phyloP scores from a whole-genome alignment of 2,797 vertebrate species.

The Falco concolor region DNA sequence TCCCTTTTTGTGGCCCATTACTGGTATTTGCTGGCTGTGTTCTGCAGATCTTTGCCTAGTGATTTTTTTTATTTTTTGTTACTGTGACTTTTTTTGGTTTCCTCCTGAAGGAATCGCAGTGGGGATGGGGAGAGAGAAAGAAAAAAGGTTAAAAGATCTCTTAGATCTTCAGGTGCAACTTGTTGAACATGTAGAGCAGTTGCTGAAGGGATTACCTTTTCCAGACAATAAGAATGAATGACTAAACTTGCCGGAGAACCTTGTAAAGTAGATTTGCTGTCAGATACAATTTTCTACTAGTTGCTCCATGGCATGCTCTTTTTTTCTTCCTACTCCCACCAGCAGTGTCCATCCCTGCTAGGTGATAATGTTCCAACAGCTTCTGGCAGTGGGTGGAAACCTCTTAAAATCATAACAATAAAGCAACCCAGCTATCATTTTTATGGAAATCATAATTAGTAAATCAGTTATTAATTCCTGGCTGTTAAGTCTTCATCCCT shows the following conservation, averaged over 20 bases:
- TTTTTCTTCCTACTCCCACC: background rate
- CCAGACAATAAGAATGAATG: background rate
- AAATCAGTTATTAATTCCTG: background rate
- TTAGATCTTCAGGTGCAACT: background rate
- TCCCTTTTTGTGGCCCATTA: background rate
- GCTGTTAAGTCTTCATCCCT: background rate
- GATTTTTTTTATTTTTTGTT: background rate
- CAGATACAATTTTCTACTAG: background rate
- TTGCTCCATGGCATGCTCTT: accelerated
- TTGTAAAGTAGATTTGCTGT: background rate
- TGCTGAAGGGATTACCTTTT: background rate
- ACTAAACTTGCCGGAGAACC: background rate
- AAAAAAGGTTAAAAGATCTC: background rate
- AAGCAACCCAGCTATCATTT: background rate
- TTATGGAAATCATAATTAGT: background rate
- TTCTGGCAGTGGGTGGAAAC: background rate
- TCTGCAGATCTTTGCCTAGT: background rate
- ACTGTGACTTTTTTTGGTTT: background rate
- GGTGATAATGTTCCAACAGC: background rate
- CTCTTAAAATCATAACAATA: background rate
- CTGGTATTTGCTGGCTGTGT: background rate
- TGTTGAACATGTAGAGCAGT: background rate
- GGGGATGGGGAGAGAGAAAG: background rate
- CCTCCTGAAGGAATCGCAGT: background rate
- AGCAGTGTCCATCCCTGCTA: background rate